A percentile compares a stretch with the other conserved stretches of the same genome.
Evolutionary conservation across 1,140 invertebrate species (phyloP).

Genomic region (Chrysoperla carnea): DNA sequence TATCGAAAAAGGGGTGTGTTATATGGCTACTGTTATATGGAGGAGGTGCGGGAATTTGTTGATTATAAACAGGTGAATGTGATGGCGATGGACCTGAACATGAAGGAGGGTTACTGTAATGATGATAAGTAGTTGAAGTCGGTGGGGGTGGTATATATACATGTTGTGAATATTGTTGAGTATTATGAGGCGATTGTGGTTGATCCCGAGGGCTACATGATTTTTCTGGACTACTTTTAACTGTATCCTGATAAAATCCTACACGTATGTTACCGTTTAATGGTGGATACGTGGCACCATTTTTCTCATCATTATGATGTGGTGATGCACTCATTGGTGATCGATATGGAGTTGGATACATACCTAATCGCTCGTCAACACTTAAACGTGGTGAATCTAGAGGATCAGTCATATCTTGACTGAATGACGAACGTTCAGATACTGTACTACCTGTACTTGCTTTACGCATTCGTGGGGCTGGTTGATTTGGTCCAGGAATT

Average conservation of each 20-base stretch:
- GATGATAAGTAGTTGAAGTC: constrained; percentile 13
- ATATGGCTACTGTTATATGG: no score
- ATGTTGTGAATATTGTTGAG: constrained; percentile 36
- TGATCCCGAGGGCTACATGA: constrained; percentile 45
- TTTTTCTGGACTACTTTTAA: constrained; percentile 52
- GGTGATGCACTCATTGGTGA: constrained; percentile 41
- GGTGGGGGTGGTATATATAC: constrained; percentile 30
- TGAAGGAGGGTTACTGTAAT: constrained; percentile 15
- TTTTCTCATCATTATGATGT: constrained; percentile 26
- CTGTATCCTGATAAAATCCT: constrained; percentile 62
- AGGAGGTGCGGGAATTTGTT: not conserved
- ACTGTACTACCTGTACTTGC: constrained; percentile 53
- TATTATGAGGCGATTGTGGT: constrained; percentile 31
- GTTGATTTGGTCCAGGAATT: constrained; percentile 31
- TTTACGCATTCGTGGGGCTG: constrained; percentile 36
- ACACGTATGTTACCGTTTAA: constrained; percentile 54
- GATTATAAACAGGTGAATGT: not conserved
- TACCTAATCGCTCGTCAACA: constrained; percentile 32
- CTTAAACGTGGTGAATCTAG: constrained; percentile 45
- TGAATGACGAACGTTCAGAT: constrained; percentile 54
- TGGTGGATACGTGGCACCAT: constrained; percentile 37
- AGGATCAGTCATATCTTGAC: constrained; percentile 33
- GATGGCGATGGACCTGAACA: constrained; percentile 7
- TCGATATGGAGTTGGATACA: constrained; percentile 41
- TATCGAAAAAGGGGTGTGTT: no score